phyloP scores from a whole-genome alignment of 2,797 vertebrate genomes.

The Scleropages formosus region DNA sequence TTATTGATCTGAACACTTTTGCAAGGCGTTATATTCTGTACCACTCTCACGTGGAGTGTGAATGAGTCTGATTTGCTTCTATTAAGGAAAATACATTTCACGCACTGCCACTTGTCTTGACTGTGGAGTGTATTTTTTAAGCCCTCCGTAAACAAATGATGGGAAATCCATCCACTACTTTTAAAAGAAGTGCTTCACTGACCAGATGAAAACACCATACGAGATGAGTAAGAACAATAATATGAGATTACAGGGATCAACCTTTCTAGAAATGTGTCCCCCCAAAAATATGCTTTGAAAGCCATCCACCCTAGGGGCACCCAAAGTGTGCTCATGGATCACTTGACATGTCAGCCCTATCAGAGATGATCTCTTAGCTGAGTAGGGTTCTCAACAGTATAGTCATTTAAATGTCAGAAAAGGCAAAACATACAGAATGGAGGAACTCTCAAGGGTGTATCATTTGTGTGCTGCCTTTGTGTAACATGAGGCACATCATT shows the following conservation, averaged over 20 bases:
- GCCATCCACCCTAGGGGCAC: background rate
- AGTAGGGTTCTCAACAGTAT: background rate
- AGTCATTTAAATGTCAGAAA: background rate
- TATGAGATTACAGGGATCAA: background rate
- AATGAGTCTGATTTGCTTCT: background rate
- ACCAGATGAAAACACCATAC: background rate
- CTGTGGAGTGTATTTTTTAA: background rate
- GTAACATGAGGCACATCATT: background rate
- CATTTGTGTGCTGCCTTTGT: background rate
- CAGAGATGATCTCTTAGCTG: background rate
- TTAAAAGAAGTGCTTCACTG: background rate
- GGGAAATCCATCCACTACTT: conserved; percentile 3
- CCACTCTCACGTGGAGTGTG: no score
- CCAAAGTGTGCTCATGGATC: background rate
- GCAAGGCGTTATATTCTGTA: no score
- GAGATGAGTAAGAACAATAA: background rate
- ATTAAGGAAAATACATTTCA: background rate
- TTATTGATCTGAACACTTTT: no score
- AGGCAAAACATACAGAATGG: background rate
- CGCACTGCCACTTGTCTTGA: background rate
- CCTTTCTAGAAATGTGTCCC: background rate
- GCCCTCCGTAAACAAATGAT: background rate
- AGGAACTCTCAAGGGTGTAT: conserved; percentile 15
- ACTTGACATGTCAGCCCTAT: background rate
- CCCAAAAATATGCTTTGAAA: background rate